phyloP scores from a whole-genome alignment of 2,113 vertebrate species.

The Chamaea fasciata region DNA sequence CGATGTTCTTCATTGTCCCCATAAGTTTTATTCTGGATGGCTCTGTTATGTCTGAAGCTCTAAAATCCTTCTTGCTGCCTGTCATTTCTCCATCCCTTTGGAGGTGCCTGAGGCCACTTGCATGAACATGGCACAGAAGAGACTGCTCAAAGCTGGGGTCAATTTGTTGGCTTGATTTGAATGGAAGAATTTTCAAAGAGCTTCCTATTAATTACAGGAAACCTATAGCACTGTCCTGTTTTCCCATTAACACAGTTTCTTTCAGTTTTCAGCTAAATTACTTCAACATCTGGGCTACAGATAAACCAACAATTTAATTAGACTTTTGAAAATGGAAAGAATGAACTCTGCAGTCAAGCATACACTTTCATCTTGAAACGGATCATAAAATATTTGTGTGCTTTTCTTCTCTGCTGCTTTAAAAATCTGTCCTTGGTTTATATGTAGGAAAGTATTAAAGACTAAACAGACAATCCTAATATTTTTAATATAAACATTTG shows the following conservation, averaged over 20 bases:
- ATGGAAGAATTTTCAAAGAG: slow-evolving; percentile 73
- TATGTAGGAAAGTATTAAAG: slow-evolving; percentile 1
- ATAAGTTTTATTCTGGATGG: neutral
- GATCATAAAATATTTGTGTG: slow-evolving; percentile 65
- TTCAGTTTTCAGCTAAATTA: slow-evolving; percentile 76
- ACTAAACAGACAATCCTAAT: slow-evolving; percentile 16
- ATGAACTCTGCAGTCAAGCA: slow-evolving; percentile 27
- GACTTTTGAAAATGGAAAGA: slow-evolving; percentile 59
- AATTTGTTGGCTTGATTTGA: slow-evolving; percentile 73
- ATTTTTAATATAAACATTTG: slow-evolving; percentile 46
- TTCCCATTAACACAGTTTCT: slow-evolving; percentile 81
- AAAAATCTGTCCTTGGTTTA: slow-evolving; percentile 35
- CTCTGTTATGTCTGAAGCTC: neutral
- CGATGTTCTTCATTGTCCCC: neutral
- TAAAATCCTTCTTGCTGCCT: slow-evolving; percentile 48
- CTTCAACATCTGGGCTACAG: slow-evolving; percentile 79
- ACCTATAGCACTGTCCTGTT: slow-evolving; percentile 76
- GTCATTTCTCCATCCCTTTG: neutral
- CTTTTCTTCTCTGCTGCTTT: neutral
- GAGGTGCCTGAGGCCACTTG: slow-evolving; percentile 34
- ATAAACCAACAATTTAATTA: slow-evolving; percentile 76
- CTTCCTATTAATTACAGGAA: slow-evolving; percentile 83
- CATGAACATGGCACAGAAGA: neutral
- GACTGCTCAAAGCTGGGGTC: slow-evolving; percentile 73
- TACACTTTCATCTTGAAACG: slow-evolving; percentile 64